Evolutionary conservation across 2,113 vertebrate genomes (phyloP).

Genomic region (Ramphastos sulfuratus): DNA sequence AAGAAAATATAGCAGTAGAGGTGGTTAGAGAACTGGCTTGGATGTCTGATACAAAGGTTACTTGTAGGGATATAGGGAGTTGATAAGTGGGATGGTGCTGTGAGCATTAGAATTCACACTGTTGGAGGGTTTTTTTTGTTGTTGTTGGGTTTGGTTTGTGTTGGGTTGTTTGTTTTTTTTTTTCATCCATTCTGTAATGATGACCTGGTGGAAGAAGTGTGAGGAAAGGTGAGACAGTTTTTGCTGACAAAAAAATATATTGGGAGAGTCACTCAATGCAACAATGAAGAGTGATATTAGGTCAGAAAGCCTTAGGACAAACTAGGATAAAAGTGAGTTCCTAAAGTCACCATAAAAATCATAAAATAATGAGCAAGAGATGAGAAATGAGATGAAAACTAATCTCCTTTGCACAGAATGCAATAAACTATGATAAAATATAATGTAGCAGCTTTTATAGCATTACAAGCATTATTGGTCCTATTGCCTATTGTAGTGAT

Average conservation of each 20-base stretch:
- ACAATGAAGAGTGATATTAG: constrained; percentile 40
- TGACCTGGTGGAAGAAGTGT: constrained; percentile 67
- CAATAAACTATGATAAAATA: not conserved
- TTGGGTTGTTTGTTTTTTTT: not conserved
- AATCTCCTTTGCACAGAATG: not conserved
- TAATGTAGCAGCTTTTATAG: not conserved
- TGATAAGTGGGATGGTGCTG: constrained; percentile 47
- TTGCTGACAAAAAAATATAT: constrained; percentile 66
- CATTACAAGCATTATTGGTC: not conserved
- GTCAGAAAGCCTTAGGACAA: constrained; percentile 42
- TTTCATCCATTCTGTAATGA: constrained; percentile 55
- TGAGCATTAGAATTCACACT: constrained; percentile 58
- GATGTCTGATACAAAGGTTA: constrained; percentile 54
- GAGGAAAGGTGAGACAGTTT: constrained; percentile 63
- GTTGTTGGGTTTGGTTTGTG: not conserved
- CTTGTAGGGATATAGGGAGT: constrained; percentile 43
- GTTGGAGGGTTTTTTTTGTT: not conserved
- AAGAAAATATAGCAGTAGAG: constrained; percentile 54
- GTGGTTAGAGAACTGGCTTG: constrained; percentile 59
- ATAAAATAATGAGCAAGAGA: constrained; percentile 3
- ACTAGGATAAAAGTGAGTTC: constrained; percentile 51
- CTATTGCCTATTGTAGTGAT: not conserved
- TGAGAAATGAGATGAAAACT: constrained; percentile 2
- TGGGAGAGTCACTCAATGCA: constrained; percentile 62
- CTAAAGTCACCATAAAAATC: constrained; percentile 26